Percentiles rank a stretch among this genome's conserved stretches.
phyloP scores from a whole-genome alignment of 1,140 invertebrate genomes.

The Pachyrhynchus sulphureomaculatus region DNA sequence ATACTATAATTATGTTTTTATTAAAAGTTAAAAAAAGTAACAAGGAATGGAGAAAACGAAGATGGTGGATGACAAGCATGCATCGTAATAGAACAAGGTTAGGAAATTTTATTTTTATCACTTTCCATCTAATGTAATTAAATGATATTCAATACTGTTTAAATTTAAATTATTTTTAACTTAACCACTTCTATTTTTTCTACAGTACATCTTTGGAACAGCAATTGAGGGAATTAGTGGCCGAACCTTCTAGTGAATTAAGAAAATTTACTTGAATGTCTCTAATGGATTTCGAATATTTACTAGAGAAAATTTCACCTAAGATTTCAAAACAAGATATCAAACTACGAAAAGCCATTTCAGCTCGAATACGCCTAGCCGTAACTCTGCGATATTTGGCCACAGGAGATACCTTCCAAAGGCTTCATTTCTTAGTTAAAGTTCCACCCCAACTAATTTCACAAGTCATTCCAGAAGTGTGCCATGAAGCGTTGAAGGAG shows the following conservation, averaged over 20 bases:
- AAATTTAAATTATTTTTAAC: too few species aligned
- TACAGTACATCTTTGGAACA: background rate
- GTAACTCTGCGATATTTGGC: background rate
- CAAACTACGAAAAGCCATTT: background rate
- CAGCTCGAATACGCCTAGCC: background rate
- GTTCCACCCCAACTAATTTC: background rate
- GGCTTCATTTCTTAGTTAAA: background rate
- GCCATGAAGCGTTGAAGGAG: background rate
- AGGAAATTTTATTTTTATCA: background rate
- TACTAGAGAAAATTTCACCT: background rate
- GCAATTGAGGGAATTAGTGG: background rate
- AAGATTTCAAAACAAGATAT: background rate
- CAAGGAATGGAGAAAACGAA: background rate
- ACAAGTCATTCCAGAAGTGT: background rate
- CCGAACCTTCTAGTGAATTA: background rate
- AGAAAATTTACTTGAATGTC: background rate
- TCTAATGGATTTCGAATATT: background rate
- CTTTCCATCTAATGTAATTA: background rate
- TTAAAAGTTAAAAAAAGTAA: background rate
- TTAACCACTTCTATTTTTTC: too few species aligned
- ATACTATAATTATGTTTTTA: background rate
- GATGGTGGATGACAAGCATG: background rate
- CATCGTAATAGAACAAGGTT: constrained; percentile 2
- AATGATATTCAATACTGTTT: background rate
- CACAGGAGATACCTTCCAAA: background rate